Evolutionary conservation across 2,797 vertebrate genomes (phyloP).

Genomic region (Okamejei kenojei): DNA sequence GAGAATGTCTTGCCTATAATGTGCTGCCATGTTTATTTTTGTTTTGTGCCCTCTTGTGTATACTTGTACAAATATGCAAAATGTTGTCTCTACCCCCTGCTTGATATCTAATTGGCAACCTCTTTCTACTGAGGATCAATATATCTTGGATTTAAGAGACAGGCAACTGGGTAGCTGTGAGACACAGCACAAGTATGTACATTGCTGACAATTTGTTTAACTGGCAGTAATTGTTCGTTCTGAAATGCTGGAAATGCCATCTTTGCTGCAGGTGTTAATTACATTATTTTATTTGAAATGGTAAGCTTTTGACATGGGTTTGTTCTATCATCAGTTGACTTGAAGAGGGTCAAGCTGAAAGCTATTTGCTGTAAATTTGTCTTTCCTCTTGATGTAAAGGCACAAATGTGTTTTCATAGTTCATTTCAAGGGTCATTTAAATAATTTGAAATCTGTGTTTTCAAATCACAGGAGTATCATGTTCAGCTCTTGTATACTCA

Average conservation of each 20-base stretch:
- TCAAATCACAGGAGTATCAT: neutral
- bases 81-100: neutral
- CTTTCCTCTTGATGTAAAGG: neutral
- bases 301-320: neutral
- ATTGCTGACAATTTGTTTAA: neutral
- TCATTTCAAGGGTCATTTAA: neutral
- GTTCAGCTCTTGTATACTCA: neutral
- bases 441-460: neutral
- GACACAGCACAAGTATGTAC: neutral
- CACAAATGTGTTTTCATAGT: neutral
- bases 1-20: neutral
- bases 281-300: neutral
- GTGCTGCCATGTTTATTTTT: neutral
- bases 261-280: neutral
- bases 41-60: neutral
- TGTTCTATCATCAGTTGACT: neutral
- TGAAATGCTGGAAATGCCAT: neutral
- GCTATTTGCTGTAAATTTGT: neutral
- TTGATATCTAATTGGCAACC: neutral
- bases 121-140: neutral
- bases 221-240: neutral
- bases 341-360: neutral
- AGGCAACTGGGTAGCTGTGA: neutral
- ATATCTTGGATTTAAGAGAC: neutral
- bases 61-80: neutral